Evolutionary conservation across 23 tunicate species (phyloP).

Genomic region (Ascidia mentula): DNA sequence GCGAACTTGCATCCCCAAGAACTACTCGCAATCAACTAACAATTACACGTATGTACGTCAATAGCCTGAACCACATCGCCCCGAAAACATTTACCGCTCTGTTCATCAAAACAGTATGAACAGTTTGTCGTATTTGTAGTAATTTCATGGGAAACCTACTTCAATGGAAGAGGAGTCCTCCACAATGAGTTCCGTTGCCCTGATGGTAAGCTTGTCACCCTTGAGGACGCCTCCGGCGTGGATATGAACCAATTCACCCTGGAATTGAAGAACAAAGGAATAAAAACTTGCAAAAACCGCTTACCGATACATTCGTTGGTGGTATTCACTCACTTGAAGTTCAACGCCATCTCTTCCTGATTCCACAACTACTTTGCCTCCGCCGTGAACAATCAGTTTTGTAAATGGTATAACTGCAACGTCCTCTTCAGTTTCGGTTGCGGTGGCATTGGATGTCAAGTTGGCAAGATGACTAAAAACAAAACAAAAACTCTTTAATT

Average conservation of each 20-base stretch:
- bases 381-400: constrained; percentile 30
- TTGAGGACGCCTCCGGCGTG: constrained; percentile 9
- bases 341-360: constrained; percentile 2
- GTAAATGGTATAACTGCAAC: constrained; percentile 5
- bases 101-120: no score
- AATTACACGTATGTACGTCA: no score
- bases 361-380: constrained; percentile 33
- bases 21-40: no score
- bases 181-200: not conserved
- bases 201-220: constrained; percentile 20
- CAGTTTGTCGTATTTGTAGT: no score
- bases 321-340: not conserved
- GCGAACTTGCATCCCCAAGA: no score
- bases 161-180: constrained; percentile 13
- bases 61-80: no score
- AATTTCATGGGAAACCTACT: constrained; percentile 4
- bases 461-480: not conserved
- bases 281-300: not conserved
- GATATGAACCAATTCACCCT: constrained; percentile 17
- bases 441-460: not conserved
- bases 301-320: not conserved
- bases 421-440: not conserved
- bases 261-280: not conserved
- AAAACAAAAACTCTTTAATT: not conserved
- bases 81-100: no score